Base-by-base conservation (phyloP, 2,888 invertebrate genomes). In the Graphium colonna region DNA sequence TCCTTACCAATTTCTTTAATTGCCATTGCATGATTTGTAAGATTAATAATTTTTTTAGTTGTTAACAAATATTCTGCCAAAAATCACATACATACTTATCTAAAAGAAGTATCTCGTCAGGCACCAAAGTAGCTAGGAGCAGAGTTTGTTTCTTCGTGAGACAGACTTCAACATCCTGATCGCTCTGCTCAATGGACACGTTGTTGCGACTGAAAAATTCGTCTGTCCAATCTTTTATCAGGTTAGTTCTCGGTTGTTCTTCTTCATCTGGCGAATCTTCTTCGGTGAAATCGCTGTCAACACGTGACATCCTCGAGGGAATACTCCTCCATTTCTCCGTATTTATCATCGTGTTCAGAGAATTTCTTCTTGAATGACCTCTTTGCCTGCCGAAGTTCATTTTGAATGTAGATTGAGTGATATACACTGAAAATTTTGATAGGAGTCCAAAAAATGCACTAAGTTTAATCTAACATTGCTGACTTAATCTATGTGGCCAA, bases 51-150 rank as follows among this genome's bases (percentile, higher is more conserved):
- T 10, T 40, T 28, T 44, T 17, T 31, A 46, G n/a, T n/a, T n/a
- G n/a, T n/a, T n/a, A n/a, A n/a, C n/a, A n/a, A n/a, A n/a, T n/a
- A n/a, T n/a, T n/a, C n/a, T n/a, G n/a, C n/a, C n/a, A 41, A 46
- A 28, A 12, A 39, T 12, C 13, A 39, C 10, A 5, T 31, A 44
- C 18, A 18, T 79, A 81, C 75, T 86, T 80, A 31, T 83, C 73
- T 65, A 86, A 79, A 21, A 83, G 75, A 40, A 92, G 69, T 48
- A 92, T 71, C 74, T 92, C 90, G 60, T 92, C 91, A 0, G 92
- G 91, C 1, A 92, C 79, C 53, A 92, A 80, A 0, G 91, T 91
- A 0, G 91, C 84, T 39, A 92, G 71, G 15, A 90, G 77, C 26
- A 90, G 77, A 0, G 90, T 87, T 62, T 90, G 90, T 59, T 87